phyloP scores from a whole-genome alignment of 2,113 vertebrate genomes.

The Pachycephala philippinensis region DNA sequence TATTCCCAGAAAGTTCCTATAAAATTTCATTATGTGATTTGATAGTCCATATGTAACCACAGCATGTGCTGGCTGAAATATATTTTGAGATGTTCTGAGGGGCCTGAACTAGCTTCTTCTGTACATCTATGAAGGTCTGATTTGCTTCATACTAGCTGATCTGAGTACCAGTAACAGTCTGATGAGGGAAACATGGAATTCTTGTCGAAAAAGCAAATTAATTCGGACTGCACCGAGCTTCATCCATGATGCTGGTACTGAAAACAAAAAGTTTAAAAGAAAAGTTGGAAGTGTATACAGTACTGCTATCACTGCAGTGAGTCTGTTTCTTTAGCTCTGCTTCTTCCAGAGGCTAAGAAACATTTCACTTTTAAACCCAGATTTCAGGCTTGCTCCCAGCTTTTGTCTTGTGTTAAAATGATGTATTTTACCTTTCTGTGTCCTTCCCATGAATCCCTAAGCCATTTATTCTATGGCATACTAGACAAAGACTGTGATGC shows the following conservation, averaged over 20 bases:
- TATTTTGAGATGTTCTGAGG: background rate
- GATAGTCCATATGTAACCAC: background rate
- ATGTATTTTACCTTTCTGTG: background rate
- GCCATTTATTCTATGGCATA: background rate
- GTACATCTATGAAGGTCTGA: background rate
- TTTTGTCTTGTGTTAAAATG: background rate
- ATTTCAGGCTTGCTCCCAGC: background rate
- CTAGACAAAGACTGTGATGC: background rate
- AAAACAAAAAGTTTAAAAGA: background rate
- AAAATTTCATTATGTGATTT: background rate
- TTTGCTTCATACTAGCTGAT: background rate
- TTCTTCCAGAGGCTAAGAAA: background rate
- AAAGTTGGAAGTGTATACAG: background rate
- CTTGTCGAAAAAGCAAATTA: background rate
- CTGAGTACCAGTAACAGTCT: background rate
- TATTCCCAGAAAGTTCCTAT: background rate
- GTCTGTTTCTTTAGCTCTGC: background rate
- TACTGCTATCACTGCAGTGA: background rate
- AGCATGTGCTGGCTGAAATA: background rate
- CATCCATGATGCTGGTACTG: background rate
- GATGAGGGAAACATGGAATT: background rate
- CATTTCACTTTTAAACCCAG: background rate
- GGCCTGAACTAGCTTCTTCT: background rate
- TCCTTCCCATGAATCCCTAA: background rate
- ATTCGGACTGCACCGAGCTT: background rate